Base-by-base conservation (phyloP, 2,888 invertebrate genomes). In the Nineta flava region DNA sequence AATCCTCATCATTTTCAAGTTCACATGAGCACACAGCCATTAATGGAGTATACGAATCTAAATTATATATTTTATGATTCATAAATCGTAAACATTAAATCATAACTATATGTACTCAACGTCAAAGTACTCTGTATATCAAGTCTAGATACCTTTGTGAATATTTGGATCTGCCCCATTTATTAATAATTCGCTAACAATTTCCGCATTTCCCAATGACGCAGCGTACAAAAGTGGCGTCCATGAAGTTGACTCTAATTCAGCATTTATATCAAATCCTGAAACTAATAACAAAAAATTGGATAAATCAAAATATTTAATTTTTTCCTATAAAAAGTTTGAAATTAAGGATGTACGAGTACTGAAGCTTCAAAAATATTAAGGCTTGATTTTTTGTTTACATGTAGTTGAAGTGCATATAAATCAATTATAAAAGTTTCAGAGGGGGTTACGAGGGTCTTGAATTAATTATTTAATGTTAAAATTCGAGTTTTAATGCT, bases 1-100 rank as follows among this genome's bases (percentile, higher is more conserved):
- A 65, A 47, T 63, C 63, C 52, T 62, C 65, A 17, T 44, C 26
- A 5, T 10, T 13, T n/a, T 63, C 63, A 53, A 71, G 73, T 56
- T 65, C 69, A 57, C 76, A 78, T n/a, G 74, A 70, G 57, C 79
- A 79, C 26, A 74, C 71, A 53, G 74, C 72, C 78, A 81, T 79
- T 48, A 81, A 61, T 19, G 77, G 73, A 38, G 78, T 78, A 48
- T 70, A 70, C n/a, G 74, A 74, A 64, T 79, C 81, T 80, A 63
- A 38, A 68, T 65, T 53, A 46, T 6, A 52, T 13, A 35, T 26
- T 38, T 47, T 43, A 41, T 15, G 32, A 48, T 26, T 26, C 4
- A 6, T 26, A 26, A 26, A 26, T 26, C 4, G 7, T 26, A 26
- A 26, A 48, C 15, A 50, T 12, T 32, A 16, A 5, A 34, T 40